Conservation (phyloP, 2,113 vertebrate genomes). For the Otus sunia region DNA sequence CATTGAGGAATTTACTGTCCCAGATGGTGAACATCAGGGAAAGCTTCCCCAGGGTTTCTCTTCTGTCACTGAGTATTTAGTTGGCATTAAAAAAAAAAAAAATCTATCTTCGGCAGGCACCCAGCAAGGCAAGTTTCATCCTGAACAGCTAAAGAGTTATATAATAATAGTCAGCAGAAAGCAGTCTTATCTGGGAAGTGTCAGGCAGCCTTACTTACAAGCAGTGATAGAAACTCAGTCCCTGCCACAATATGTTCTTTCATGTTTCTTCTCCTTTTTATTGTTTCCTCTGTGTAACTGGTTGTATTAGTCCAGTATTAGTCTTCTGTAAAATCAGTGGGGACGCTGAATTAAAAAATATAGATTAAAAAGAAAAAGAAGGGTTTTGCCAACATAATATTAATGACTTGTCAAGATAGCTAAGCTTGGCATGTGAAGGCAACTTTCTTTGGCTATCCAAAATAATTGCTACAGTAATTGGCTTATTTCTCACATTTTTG, state of each 20-base stretch:
- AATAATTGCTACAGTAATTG: conserved; percentile 34
- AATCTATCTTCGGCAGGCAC: background rate
- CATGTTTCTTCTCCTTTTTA: background rate
- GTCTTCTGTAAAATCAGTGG: conserved; percentile 1
- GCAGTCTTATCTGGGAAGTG: conserved; percentile 21
- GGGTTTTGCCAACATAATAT: background rate
- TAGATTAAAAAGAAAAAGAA: background rate
- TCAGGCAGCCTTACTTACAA: conserved; percentile 19
- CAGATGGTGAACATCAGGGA: background rate
- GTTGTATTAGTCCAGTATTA: background rate
- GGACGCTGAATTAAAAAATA: background rate
- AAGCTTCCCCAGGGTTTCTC: background rate
- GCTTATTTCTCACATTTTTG: background rate
- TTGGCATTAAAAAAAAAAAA: background rate
- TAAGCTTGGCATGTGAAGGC: background rate
- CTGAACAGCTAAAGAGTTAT: conserved; percentile 6
- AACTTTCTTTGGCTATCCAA: background rate
- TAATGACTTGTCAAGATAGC: conserved; percentile 1
- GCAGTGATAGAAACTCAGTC: background rate
- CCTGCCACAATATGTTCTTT: background rate
- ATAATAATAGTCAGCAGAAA: conserved; percentile 35
- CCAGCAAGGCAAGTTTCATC: conserved; percentile 34
- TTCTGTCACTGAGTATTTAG: background rate
- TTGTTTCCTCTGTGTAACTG: background rate
- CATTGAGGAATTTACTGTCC: background rate